Evolutionary conservation across 2,113 vertebrate species (phyloP).

Genomic region (Nyctereutes procyonoides): DNA sequence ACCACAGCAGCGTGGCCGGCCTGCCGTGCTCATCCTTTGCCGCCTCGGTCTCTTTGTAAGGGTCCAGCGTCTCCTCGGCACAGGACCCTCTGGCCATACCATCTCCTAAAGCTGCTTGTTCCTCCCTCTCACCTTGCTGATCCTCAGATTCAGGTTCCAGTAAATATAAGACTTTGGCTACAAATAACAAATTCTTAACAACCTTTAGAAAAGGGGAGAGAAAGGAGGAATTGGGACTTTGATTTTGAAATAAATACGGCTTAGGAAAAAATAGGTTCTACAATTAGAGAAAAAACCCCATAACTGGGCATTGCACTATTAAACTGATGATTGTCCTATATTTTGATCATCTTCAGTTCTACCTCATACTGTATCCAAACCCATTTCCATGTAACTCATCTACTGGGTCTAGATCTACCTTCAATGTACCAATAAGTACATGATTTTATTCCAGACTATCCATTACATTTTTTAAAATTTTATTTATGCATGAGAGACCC

Average conservation of each 20-base stretch:
- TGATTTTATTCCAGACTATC: neutral
- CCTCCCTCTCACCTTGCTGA: slow-evolving; percentile 28
- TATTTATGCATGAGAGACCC: no score
- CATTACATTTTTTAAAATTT: no score
- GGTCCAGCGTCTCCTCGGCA: slow-evolving; percentile 38
- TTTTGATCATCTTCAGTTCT: neutral
- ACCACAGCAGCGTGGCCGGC: slow-evolving; percentile 92
- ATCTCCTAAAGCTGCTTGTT: neutral
- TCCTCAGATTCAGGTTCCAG: slow-evolving; percentile 88
- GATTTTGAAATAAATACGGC: neutral
- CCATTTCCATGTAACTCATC: neutral
- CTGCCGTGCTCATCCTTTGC: slow-evolving; percentile 81
- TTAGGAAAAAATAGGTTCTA: neutral
- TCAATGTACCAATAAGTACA: neutral
- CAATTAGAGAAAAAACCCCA: neutral
- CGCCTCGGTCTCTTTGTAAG: slow-evolving; percentile 53
- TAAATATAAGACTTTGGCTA: slow-evolving; percentile 95
- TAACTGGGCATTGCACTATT: neutral
- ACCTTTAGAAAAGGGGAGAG: slow-evolving; percentile 85
- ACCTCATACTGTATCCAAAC: neutral
- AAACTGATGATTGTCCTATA: neutral
- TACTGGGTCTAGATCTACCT: neutral
- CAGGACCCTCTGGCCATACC: slow-evolving; percentile 1
- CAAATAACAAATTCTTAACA: slow-evolving; percentile 96
- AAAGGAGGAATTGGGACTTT: neutral